Percentiles rank a stretch among this genome's conserved stretches.
Evolutionary conservation across 2,888 invertebrate genomes (phyloP).

Genomic region (Diplolepis rosae): DNA sequence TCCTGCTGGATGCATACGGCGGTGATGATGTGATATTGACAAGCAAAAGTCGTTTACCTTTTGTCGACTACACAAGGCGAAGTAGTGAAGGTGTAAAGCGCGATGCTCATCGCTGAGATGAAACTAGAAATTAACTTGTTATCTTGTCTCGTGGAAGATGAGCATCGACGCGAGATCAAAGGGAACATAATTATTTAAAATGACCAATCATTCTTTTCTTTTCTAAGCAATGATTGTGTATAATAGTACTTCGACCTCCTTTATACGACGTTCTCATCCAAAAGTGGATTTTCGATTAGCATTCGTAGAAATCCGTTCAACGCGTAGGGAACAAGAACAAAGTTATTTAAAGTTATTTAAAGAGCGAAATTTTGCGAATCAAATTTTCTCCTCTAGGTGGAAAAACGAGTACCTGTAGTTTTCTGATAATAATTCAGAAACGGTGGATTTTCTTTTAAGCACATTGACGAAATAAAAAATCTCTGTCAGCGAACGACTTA

Average conservation of each 20-base stretch:
- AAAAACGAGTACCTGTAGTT: neutral
- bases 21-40: neutral
- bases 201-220: slow-evolving; percentile 15
- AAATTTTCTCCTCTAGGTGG: neutral
- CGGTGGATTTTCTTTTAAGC: neutral
- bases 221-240: neutral
- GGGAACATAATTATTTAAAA: slow-evolving; percentile 2
- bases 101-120: slow-evolving; percentile 22
- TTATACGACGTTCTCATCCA: neutral
- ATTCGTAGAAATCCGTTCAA: slow-evolving; percentile 4
- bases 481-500: slow-evolving; percentile 3
- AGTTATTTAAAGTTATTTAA: slow-evolving; percentile 3
- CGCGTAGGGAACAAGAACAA: slow-evolving; percentile 20
- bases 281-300: neutral
- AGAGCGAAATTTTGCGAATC: neutral
- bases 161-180: slow-evolving; percentile 11
- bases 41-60: neutral
- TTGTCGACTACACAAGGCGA: slow-evolving; percentile 6
- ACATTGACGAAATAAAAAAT: neutral
- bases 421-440: neutral
- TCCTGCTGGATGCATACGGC: neutral
- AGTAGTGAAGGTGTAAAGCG: neutral
- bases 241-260: neutral
- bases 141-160: slow-evolving; percentile 23
- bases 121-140: slow-evolving; percentile 9